A percentile compares a stretch with the other conserved stretches of the same genome.
phyloP scores from a whole-genome alignment of 92 coral and sea anemone genomes.

The Phymanthus crucifer region DNA sequence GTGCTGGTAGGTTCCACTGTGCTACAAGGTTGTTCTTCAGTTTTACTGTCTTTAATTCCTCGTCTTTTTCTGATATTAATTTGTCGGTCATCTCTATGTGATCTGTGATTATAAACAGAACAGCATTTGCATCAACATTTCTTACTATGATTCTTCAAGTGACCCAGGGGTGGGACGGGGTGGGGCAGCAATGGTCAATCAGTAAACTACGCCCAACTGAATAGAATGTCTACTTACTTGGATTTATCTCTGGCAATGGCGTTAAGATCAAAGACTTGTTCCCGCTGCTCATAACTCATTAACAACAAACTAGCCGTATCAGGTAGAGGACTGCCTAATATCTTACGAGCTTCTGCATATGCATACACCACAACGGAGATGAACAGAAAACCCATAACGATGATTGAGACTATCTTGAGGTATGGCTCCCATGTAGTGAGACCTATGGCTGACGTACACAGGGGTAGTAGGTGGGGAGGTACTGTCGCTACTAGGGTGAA shows the following conservation, averaged over 20 bases:
- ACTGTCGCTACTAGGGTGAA: slow-evolving; percentile 95
- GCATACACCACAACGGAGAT: slow-evolving; percentile 74
- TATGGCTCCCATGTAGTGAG: slow-evolving; percentile 88
- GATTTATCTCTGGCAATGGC: slow-evolving; percentile 81
- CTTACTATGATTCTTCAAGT: neutral
- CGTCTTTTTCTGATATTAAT: slow-evolving; percentile 55
- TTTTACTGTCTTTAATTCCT: slow-evolving; percentile 51
- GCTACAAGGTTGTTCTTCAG: slow-evolving; percentile 33
- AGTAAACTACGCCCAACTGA: too few relatives aligned
- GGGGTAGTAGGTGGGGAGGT: slow-evolving; percentile 95
- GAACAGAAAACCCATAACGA: slow-evolving; percentile 73
- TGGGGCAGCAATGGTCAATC: too few relatives aligned
- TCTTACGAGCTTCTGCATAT: slow-evolving; percentile 86
- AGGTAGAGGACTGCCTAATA: slow-evolving; percentile 68
- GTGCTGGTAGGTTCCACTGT: slow-evolving; percentile 21
- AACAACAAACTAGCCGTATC: slow-evolving; percentile 50
- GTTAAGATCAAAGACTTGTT: slow-evolving; percentile 82
- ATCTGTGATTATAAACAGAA: slow-evolving; percentile 27
- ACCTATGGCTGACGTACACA: slow-evolving; percentile 94
- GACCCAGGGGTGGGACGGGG: too few relatives aligned
- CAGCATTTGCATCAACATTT: neutral
- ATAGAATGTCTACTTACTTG: slow-evolving; percentile 50
- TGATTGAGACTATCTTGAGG: slow-evolving; percentile 55
- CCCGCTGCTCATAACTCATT: slow-evolving; percentile 60
- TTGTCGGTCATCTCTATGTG: slow-evolving; percentile 54